phyloP scores from a whole-genome alignment of 2,113 vertebrate species.

The Sylvietta virens region DNA sequence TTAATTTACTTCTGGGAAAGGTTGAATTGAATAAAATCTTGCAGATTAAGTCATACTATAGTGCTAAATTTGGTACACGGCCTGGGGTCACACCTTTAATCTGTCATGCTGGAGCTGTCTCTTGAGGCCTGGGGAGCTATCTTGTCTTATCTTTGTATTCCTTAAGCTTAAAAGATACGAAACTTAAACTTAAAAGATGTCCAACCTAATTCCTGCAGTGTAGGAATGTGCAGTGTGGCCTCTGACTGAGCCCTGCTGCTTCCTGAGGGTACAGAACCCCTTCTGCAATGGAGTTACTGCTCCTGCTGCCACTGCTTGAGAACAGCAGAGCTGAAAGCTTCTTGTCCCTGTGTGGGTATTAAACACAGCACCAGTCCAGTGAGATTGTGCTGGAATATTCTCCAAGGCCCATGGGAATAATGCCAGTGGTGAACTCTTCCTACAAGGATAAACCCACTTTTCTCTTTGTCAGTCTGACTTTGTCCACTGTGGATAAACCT shows the following conservation, averaged over 20 bases:
- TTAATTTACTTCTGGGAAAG: slow-evolving; percentile 66
- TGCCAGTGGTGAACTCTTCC: not conserved
- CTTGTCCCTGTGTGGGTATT: not conserved
- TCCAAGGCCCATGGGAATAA: not conserved
- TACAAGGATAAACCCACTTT: not conserved
- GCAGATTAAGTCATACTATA: slow-evolving; percentile 18
- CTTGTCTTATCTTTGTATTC: slow-evolving; percentile 20
- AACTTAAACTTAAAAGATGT: not conserved
- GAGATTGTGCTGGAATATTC: not conserved
- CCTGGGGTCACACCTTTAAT: slow-evolving; percentile 19
- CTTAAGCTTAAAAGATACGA: not conserved
- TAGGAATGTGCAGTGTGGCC: slow-evolving; percentile 29
- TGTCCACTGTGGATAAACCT: slow-evolving; percentile 29
- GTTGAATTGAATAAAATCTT: slow-evolving; percentile 51
- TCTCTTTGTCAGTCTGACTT: slow-evolving; percentile 26
- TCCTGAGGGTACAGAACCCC: not conserved
- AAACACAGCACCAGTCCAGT: not conserved
- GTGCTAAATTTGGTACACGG: not conserved
- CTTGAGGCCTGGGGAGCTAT: slow-evolving; percentile 52
- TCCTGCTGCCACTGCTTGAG: not conserved
- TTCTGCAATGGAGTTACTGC: not conserved
- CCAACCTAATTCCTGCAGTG: not conserved
- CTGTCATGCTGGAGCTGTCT: slow-evolving; percentile 35
- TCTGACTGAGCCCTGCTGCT: slow-evolving; percentile 29
- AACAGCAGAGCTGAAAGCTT: not conserved